Base-by-base conservation (phyloP, 2,113 vertebrate genomes). In the Fregetta grallaria region DNA sequence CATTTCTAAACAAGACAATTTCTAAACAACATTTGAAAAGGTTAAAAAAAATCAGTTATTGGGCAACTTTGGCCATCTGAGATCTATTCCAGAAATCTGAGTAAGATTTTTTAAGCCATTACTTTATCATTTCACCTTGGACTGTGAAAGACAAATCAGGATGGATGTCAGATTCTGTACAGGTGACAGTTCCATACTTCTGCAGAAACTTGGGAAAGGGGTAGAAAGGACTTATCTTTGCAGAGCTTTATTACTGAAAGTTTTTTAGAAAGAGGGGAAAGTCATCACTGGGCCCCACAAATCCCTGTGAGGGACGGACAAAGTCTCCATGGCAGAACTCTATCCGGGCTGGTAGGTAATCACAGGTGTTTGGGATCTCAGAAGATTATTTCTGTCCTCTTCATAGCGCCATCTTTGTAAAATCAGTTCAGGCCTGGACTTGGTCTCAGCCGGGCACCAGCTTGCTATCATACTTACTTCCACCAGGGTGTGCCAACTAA, bases 401-500 rank as follows among this genome's bases (percentile, higher is more conserved):
- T 56, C 40, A 7, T 4, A 25, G 36, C 5, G 3, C 59, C 58
- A 38, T 49, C n/a, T 66, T 93, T 50, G 38, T 40, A 18, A 32
- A 22, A 34, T 16, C n/a, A 5, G 23, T 16, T n/a, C 22, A 22
- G 19, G 40, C n/a, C 63, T 47, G 14, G 34, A 76, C 50, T 30
- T 22, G 2, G 45, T 2, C 66, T 87, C 6, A 2, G 40, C 61
- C 3, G 3, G 85, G 62, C 3, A 3, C n/a, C 42, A 40, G 42
- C 58, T 89, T 96, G 96, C 95, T 92, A 53, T 90, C 81, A 65
- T 61, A 15, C 50, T 66, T 83, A 10, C 62, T 94, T 91, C 97
- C 97, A 96, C 73, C 89, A 95, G 95, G 81, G 95, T 90, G 96
- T 92, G 96, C 95, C 95, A 96, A n/a, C 86, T 85, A 91, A 92